Evolutionary conservation across 2,888 invertebrate species (phyloP).

Genomic region (Theristus sp.): DNA sequence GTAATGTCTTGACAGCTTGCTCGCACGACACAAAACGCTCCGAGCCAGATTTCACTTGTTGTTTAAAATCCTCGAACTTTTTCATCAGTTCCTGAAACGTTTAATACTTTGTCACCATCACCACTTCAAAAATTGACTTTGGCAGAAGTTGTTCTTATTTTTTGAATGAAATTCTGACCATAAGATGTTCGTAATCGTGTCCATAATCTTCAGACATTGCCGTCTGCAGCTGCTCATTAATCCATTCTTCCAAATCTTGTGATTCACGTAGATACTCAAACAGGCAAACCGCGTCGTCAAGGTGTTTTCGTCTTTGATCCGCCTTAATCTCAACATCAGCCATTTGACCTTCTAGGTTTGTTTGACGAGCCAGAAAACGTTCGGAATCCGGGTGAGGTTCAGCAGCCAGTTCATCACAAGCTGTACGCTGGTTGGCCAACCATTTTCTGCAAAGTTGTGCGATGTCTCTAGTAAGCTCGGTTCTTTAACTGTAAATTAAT

Average conservation of each 20-base stretch:
- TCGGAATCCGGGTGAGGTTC: not conserved
- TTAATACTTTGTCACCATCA: not conserved
- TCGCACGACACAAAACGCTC: constrained; percentile 66
- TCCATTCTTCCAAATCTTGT: constrained; percentile 74
- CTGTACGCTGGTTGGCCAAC: not conserved
- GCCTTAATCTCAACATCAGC: not conserved
- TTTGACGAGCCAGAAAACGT: not conserved
- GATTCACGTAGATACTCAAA: constrained; percentile 79
- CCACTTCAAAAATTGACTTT: not conserved
- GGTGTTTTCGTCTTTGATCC: constrained; percentile 53
- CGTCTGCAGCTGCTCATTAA: constrained; percentile 66
- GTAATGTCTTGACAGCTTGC: constrained; percentile 65
- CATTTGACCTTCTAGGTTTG: not conserved
- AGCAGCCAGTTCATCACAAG: not conserved
- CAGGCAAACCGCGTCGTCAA: constrained; percentile 73
- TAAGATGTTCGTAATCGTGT: constrained; percentile 47
- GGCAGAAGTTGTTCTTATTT: not conserved
- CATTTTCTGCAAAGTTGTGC: not conserved
- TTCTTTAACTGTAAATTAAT: too few relatives aligned
- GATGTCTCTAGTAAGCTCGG: too few relatives aligned
- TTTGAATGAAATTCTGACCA: constrained; percentile 4
- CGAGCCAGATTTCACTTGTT: constrained; percentile 60
- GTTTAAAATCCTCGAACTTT: constrained; percentile 80
- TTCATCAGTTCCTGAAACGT: constrained; percentile 51
- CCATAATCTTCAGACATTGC: constrained; percentile 83